Conservation (phyloP, 2,113 vertebrate genomes). For the Oreotrochilus melanogaster region DNA sequence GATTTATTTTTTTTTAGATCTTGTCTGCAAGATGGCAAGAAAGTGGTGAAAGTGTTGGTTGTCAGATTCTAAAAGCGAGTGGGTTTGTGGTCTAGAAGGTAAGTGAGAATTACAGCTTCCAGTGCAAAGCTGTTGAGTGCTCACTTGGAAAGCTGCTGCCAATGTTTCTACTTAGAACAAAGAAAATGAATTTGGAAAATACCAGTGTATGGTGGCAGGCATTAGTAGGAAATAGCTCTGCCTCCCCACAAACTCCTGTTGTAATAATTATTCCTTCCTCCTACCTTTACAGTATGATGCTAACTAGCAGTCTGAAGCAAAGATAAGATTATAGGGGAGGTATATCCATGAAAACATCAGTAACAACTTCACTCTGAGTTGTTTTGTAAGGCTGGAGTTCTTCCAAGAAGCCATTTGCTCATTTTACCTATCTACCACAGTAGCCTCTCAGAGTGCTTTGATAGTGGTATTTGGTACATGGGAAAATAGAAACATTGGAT, state of each 20-base stretch:
- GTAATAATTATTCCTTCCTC: background rate
- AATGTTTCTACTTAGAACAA: background rate
- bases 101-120: conserved; percentile 3
- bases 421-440: background rate
- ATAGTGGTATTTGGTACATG: background rate
- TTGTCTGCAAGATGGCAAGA: background rate
- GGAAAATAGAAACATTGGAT: background rate
- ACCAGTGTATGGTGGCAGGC: background rate
- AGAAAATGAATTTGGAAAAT: background rate
- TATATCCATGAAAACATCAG: background rate
- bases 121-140: background rate
- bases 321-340: background rate
- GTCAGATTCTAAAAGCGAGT: background rate
- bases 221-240: background rate
- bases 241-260: background rate
- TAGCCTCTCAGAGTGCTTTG: background rate
- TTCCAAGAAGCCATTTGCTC: background rate
- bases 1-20: background rate
- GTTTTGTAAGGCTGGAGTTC: background rate
- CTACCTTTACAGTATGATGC: background rate
- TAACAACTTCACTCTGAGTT: background rate
- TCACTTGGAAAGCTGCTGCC: background rate
- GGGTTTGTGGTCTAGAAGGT: conserved; percentile 7
- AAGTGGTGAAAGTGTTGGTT: conserved; percentile 28
- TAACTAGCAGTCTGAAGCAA: background rate